These are phyloP conservation scores for Synaphobranchus kaupii DNA, from an alignment of 2,797 vertebrate species.

Conservation along the genomic window DNA sequence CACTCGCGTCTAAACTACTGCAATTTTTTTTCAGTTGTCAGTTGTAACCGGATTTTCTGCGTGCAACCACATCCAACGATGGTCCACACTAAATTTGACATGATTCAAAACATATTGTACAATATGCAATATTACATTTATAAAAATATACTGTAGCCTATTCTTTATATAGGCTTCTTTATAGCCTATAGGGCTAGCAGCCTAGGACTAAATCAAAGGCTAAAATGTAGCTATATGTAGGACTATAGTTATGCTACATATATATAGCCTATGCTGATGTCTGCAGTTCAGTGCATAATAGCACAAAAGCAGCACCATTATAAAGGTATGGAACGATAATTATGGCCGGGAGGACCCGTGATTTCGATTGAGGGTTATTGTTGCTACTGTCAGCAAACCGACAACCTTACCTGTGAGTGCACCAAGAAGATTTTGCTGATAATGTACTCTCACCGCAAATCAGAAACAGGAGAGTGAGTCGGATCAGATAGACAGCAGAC, in stretches of 20 bases:
- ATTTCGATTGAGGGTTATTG: conserved; percentile 25
- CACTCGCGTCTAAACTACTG: background rate
- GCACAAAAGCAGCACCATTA: background rate
- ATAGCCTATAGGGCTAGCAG: too few species aligned
- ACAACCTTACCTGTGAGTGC: conserved; percentile 24
- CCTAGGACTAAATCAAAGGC: too few species aligned
- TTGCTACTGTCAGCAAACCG: conserved; percentile 20
- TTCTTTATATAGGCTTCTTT: too few species aligned
- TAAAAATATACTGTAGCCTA: background rate
- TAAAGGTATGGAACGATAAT: conserved; percentile 25
- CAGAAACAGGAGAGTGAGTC: conserved; percentile 1
- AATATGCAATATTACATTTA: too few species aligned
- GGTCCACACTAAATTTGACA: too few species aligned
- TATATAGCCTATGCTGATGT: background rate
- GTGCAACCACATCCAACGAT: background rate
- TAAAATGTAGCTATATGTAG: too few species aligned
- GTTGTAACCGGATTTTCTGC: background rate
- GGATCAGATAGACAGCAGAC: conserved; percentile 8
- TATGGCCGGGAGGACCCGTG: conserved; percentile 24
- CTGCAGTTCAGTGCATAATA: background rate
- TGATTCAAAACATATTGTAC: too few species aligned
- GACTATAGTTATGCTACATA: background rate
- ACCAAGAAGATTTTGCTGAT: conserved; percentile 16
- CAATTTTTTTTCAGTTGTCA: background rate
- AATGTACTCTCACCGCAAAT: conserved; percentile 17